Conservation (phyloP, 1,140 invertebrate genomes). For the Agrilus planipennis region DNA sequence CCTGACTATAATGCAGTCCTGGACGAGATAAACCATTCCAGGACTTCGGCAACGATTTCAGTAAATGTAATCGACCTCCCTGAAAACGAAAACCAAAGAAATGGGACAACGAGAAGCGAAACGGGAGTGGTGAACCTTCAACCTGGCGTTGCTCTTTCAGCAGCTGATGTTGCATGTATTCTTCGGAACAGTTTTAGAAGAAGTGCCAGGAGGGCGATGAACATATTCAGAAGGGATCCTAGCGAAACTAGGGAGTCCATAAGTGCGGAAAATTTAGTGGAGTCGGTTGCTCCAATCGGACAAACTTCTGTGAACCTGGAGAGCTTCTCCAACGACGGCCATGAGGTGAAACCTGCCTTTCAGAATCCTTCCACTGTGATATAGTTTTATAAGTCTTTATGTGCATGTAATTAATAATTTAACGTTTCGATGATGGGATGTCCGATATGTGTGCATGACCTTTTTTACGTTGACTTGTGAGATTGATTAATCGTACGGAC, state of each 20-base stretch:
- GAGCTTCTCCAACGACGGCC: conserved; percentile 12
- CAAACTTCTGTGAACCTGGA: conserved; percentile 38
- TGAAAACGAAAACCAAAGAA: conserved; percentile 1
- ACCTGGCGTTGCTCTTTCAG: conserved; percentile 43
- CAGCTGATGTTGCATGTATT: conserved; percentile 44
- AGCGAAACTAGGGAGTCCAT: conserved; percentile 25
- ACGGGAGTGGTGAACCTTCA: too few species aligned
- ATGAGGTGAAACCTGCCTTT: conserved; percentile 11
- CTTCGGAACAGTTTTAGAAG: conserved; percentile 45
- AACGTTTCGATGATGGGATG: too few species aligned
- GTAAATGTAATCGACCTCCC: conserved; percentile 1
- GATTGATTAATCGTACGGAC: too few species aligned
- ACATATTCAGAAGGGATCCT: conserved; percentile 5
- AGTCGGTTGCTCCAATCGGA: conserved; percentile 44
- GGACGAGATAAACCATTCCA: conserved; percentile 32
- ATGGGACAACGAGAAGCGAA: conserved; percentile 11
- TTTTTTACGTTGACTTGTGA: too few species aligned
- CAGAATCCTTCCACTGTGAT: conserved; percentile 17
- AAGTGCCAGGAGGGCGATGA: conserved; percentile 24
- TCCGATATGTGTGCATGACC: too few species aligned
- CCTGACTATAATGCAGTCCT: conserved; percentile 52
- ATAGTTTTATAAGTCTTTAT: too few species aligned
- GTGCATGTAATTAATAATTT: too few species aligned
- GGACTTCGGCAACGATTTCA: neutral
- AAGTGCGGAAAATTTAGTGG: conserved; percentile 44